A percentile compares a stretch with the other conserved stretches of the same genome.
These are phyloP conservation scores for Darevskia nairensis DNA, from an alignment of 2,797 vertebrate species.

Conservation along the genomic window DNA sequence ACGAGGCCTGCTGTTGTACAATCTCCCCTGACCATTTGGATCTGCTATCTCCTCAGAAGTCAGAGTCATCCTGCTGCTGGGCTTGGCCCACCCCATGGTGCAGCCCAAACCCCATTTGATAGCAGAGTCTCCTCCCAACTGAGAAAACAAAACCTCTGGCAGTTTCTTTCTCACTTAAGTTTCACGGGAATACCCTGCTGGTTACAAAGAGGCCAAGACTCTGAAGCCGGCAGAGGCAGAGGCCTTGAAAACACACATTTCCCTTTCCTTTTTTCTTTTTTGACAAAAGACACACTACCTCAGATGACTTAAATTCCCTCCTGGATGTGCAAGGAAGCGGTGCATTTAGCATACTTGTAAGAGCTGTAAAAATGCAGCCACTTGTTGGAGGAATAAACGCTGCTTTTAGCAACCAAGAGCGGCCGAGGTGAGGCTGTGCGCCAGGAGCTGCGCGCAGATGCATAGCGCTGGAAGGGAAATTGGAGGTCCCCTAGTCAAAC, in stretches of 20 bases:
- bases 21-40: neutral
- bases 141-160: neutral
- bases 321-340: neutral
- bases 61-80: neutral
- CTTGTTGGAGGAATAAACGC: conserved; percentile 58
- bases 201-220: neutral
- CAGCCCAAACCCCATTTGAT: no score
- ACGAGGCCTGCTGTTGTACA: neutral
- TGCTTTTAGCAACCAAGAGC: conserved; percentile 27
- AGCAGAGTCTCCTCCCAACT: neutral
- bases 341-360: conserved; percentile 34
- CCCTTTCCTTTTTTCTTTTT: no score
- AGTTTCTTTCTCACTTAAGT: neutral
- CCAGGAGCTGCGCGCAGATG: conserved; percentile 20
- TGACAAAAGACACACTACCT: neutral
- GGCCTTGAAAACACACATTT: neutral
- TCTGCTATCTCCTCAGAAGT: neutral
- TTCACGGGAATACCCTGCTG: neutral
- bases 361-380: conserved; percentile 24
- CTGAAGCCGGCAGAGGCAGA: neutral
- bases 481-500: neutral
- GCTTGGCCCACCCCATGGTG: neutral
- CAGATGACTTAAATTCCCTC: conserved; percentile 32
- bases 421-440: conserved; percentile 25
- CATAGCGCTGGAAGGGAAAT: neutral